These are phyloP conservation scores for Acanthochromis polyacanthus DNA, from an alignment of 2,113 vertebrate genomes.

Conservation along the genomic window DNA sequence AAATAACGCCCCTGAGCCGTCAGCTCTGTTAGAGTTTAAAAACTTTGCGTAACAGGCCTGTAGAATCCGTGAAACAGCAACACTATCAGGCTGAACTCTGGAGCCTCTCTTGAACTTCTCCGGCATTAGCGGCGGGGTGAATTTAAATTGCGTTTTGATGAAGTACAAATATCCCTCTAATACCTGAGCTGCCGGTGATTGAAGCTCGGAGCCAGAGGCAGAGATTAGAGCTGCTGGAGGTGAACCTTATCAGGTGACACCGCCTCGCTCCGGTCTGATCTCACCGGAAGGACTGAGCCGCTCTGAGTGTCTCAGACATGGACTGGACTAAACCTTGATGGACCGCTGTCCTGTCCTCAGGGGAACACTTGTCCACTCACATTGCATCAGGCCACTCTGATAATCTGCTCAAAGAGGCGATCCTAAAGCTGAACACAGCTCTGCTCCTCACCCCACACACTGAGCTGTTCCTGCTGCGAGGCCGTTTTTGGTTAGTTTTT, in stretches of 20 bases:
- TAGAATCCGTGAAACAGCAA: too few species aligned
- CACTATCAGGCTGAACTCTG: too few species aligned
- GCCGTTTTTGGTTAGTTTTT: too few species aligned
- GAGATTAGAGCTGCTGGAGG: slow-evolving; percentile 19
- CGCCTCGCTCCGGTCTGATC: background rate
- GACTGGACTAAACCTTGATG: slow-evolving; percentile 31
- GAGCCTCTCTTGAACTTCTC: too few species aligned
- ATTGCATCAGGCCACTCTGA: slow-evolving; percentile 15
- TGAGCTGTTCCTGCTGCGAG: too few species aligned
- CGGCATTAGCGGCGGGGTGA: background rate
- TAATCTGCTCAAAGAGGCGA: background rate
- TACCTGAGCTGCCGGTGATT: background rate
- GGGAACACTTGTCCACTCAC: slow-evolving; percentile 23
- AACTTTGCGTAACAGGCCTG: too few species aligned
- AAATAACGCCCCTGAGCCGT: too few species aligned
- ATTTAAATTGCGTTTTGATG: slow-evolving; percentile 23
- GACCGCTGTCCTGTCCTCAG: slow-evolving; percentile 23
- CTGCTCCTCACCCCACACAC: too few species aligned
- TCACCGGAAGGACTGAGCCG: slow-evolving; percentile 8
- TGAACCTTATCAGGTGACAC: background rate
- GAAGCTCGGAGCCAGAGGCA: background rate
- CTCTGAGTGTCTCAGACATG: slow-evolving; percentile 12
- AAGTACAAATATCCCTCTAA: slow-evolving; percentile 17
- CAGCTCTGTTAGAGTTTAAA: too few species aligned
- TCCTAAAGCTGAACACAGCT: too few species aligned